These are phyloP conservation scores for Ectemnius cavifrons DNA, from an alignment of 2,888 invertebrate genomes.

Conservation along the genomic window DNA sequence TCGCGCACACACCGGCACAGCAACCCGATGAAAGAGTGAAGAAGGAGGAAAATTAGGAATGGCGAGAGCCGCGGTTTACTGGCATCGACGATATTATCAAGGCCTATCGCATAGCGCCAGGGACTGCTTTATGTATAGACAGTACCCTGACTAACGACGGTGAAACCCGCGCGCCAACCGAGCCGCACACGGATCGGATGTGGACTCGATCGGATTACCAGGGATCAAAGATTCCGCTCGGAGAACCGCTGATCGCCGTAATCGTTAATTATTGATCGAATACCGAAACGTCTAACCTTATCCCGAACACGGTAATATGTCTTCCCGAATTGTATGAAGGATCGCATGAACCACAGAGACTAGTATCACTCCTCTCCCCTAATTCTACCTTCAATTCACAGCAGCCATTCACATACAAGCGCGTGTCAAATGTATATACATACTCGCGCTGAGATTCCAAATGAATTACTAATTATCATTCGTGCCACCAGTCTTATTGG, in stretches of 20 bases:
- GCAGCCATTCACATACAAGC: background rate
- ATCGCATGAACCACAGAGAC: too few species aligned
- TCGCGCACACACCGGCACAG: conserved; percentile 14
- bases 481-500: background rate
- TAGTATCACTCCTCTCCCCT: conserved; percentile 8
- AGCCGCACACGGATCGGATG: conserved; percentile 29
- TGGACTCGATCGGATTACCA: conserved; percentile 43
- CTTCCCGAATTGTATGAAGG: conserved; percentile 39
- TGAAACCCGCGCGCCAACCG: conserved; percentile 37
- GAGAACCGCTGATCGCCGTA: conserved; percentile 34
- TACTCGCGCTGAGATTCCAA: background rate
- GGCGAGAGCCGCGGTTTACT: conserved; percentile 43
- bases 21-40: conserved; percentile 38
- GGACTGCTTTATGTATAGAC: conserved; percentile 26
- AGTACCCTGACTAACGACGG: conserved; percentile 30
- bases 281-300: conserved; percentile 27
- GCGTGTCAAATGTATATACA: background rate
- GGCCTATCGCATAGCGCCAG: conserved; percentile 36
- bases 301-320: conserved; percentile 18
- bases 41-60: conserved; percentile 58
- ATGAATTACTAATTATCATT: conserved; percentile 1
- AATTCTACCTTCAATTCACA: background rate
- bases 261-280: conserved; percentile 57
- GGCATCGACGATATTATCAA: conserved; percentile 54
- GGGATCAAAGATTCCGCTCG: conserved; percentile 55